Evolutionary conservation across 2,113 vertebrate species (phyloP), one percentile per base, ranked within the genome.

Genomic region (Prietella phreatophila): DNA sequence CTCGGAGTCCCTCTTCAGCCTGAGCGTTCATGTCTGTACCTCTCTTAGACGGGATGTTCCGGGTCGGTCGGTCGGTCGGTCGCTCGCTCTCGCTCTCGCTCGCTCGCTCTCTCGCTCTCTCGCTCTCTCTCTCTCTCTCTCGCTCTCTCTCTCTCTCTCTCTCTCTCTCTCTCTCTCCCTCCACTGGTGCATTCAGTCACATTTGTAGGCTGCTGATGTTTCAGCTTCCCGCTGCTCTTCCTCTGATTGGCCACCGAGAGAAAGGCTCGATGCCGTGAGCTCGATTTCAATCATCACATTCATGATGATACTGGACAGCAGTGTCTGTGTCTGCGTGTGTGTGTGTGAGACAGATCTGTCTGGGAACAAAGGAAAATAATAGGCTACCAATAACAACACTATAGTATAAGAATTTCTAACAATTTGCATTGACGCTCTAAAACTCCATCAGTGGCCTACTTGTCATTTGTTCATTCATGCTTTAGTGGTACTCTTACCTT

Each of bases 1-100:
- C 94, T 92, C 95, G 93, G 93, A 94, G 93, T 91, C 95, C 96
- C 88, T 96, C 95, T 89, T 94, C 94, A 91, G 95, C 95, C 65
- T 93, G 94, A 90, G 93, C 94, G 92, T 95, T 97, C 95, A 96
- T 96, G 50, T 95, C 94, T 93, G 27, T 83, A 42, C 61, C 47
- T 76, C 82, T 84, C 84, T 75, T 79, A 78, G 79, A 86, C 39
- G 85, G 53, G 53, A 39, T 65, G 39, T 39, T 53, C 36, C 80
- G 20, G 22, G 80, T 60, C 39, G 14, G 30, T 30, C 69, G n/a
- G 73, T 63, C 19, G 17, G n/a, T 5, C 22, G 6, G 5, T 42
- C 42, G 6, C 39, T 42, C 39, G 3, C 39, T 42, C 39, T 42
- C 47, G 39, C 36, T 25, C 36, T 88, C 69, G 47, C 33, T 36